Conservation (phyloP, 2,888 invertebrate genomes). For the Cephus pulcher region DNA sequence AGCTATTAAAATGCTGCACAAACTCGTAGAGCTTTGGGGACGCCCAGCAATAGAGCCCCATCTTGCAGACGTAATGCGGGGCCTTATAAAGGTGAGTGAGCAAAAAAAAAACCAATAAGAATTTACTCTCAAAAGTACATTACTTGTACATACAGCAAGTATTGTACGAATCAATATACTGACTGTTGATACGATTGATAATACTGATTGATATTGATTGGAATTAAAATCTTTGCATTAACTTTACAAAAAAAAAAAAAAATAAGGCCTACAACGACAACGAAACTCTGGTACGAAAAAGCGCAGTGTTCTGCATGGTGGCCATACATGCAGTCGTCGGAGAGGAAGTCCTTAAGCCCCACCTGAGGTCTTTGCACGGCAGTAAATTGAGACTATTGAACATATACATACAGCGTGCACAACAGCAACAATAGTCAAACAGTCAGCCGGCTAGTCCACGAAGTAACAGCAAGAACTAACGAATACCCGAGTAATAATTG, state of each 20-base stretch:
- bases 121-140: neutral
- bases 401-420: constrained; percentile 79
- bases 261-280: constrained; percentile 87
- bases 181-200: too few species aligned
- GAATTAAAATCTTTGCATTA: constrained; percentile 36
- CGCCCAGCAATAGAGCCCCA: constrained; percentile 79
- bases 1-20: constrained; percentile 91
- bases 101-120: neutral
- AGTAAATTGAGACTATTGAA: constrained; percentile 91
- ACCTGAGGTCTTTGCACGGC: constrained; percentile 83
- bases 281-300: constrained; percentile 94
- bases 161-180: neutral
- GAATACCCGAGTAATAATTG: constrained; percentile 26
- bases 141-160: neutral
- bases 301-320: constrained; percentile 97
- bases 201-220: too few species aligned
- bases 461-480: constrained; percentile 55
- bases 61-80: constrained; percentile 86
- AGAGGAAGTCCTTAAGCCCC: constrained; percentile 85
- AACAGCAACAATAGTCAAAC: constrained; percentile 63
- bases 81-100: constrained; percentile 80
- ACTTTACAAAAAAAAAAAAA: neutral
- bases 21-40: constrained; percentile 83
- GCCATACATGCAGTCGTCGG: constrained; percentile 91
- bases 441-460: constrained; percentile 68